phyloP scores from a whole-genome alignment of 1,140 invertebrate species.

The Watersipora subatra region DNA sequence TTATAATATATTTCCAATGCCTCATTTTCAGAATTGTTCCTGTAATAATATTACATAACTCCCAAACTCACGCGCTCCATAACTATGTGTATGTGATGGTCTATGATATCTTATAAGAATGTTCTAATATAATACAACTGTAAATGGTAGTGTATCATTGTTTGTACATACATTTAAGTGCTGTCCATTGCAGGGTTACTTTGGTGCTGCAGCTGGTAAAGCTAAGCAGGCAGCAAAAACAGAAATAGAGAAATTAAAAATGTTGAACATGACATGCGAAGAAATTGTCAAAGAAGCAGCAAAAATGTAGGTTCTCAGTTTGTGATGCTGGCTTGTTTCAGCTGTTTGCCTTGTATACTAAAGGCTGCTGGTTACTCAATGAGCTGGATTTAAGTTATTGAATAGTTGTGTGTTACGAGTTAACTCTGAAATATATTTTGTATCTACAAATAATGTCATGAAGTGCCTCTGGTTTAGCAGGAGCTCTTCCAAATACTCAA shows the following conservation, averaged over 20 bases:
- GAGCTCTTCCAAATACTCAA: too few species aligned
- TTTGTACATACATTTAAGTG: too few species aligned
- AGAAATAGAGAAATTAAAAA: conserved; percentile 94
- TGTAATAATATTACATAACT: too few species aligned
- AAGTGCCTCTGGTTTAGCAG: too few species aligned
- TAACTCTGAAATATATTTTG: background rate
- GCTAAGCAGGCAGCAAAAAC: conserved; percentile 97
- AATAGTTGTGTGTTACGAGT: background rate
- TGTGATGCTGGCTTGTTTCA: background rate
- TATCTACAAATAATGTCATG: background rate
- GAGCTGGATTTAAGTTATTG: background rate
- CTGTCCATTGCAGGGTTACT: conserved; percentile 87
- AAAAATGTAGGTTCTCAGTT: conserved; percentile 65
- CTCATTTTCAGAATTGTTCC: too few species aligned
- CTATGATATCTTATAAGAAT: too few species aligned
- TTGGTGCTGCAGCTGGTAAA: conserved; percentile 91
- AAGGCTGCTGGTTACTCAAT: background rate
- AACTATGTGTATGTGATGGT: too few species aligned
- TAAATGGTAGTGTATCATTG: too few species aligned
- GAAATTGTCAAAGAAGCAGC: conserved; percentile 87
- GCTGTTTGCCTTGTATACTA: background rate
- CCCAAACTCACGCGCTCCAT: too few species aligned
- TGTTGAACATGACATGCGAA: conserved; percentile 65
- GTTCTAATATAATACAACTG: too few species aligned
- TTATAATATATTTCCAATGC: too few species aligned